Base-by-base conservation (phyloP, 2,113 vertebrate species). In the Hylia prasina region DNA sequence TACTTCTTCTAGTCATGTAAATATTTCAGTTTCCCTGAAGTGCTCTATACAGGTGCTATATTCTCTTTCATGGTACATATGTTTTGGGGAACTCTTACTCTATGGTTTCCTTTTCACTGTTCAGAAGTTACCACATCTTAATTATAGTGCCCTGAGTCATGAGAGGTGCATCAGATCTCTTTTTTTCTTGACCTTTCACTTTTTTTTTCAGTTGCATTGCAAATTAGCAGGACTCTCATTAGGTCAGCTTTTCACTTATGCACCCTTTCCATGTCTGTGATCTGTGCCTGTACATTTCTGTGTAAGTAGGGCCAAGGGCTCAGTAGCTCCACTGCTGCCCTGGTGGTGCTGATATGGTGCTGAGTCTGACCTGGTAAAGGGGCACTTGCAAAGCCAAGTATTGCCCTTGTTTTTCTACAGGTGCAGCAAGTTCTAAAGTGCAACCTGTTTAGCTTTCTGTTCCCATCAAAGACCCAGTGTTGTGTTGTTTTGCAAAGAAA, bases 251-350 rank as follows among this genome's bases (percentile, higher is more conserved):
- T 75, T 53, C 2, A 9, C 64, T 61, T 39, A 2, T 19, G 24
- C n/a, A 5, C 5, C 0, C 40, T 51, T 53, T 6, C 24, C 13
- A 1, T 3, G 8, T 22, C 22, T 15, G 2, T 28, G 33, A 11
- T 64, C 23, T 50, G 33, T 79, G 60, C n/a, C 65, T 79, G 10
- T 31, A 3, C 35, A 0, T 39, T 53, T 47, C 16, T 24, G 51
- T n/a, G 15, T n/a, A 5, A 60, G 56, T 30, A 87, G 42, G 47
- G 50, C 79, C 48, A 45, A 63, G 42, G 58, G 13, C 25, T 16
- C 0, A 1, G 66, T 15, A 24, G 21, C 28, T 69, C 48, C 47
- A 1, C 40, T 93, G 24, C 51, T 69, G 75, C 65, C 53, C 45
- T 44, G 65, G 15, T 1, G 12, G 53, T 27, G 37, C 56, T 51